Evolutionary conservation across 1,140 invertebrate genomes (phyloP), one percentile per base, ranked within the genome.

Genomic region (Caenorhabditis tropicalis): DNA sequence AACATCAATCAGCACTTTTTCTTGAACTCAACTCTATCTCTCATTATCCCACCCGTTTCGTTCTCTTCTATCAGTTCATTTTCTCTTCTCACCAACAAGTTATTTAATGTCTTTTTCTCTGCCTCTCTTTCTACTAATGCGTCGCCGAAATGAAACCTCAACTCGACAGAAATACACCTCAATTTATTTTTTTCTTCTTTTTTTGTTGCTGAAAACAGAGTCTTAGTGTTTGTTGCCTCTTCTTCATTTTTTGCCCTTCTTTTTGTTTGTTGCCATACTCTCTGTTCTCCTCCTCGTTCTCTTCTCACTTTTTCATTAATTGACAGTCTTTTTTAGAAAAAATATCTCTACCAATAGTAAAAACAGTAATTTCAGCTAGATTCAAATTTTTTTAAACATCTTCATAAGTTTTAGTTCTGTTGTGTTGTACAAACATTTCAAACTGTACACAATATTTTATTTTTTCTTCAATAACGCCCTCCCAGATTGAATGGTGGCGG

Each of bases 71-170:
- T 74, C 65, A 74, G 65, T 74, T 39, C 24, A 19, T 56, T 27
- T 24, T 56, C n/a, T 24, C 12, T 15, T n/a, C 24, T n/a, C 36
- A 16, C 9, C 65, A 74, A 74, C 36, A 43, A 43, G 65, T 74
- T 74, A 43, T 74, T 74, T 74, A 74, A 74, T 46, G 36, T 74
- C 65, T 74, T 46, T 74, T 74, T 74, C 65, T 74, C 36, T 46
- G 36, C 7, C 16, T 24, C 65, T 24, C 43, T 29, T 24, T 36
- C 58, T 29, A 9, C 29, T 36, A 36, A 7, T 16, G 7, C 31
- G 4, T 0, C 29, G 4, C 6, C 29, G 31, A 65, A 65, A 36
- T 74, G 36, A 74, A 74, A 74, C 65, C 65, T 74, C 65, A 74
- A 74, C 65, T 74, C 65, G n/a, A n/a, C n/a, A 24, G 36, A 74